These are phyloP conservation scores for Eustalomyia histrio DNA, from an alignment of 2,888 invertebrate species.

Conservation along the genomic window DNA sequence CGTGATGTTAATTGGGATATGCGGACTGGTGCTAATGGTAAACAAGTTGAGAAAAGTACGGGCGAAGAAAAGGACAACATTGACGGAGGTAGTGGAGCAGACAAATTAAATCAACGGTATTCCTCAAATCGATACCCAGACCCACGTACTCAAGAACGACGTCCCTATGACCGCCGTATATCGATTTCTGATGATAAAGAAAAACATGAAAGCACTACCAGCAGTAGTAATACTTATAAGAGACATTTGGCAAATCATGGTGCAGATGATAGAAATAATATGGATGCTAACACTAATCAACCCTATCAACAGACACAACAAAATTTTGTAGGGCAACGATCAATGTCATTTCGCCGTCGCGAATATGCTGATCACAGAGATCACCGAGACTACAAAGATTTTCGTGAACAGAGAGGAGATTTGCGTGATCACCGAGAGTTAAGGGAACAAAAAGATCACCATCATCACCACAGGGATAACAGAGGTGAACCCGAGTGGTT, in stretches of 20 bases:
- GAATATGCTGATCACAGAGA: conserved; percentile 65
- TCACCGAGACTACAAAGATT: conserved; percentile 66
- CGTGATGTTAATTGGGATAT: conserved; percentile 82
- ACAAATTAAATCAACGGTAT: conserved; percentile 39
- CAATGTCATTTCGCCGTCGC: conserved; percentile 61
- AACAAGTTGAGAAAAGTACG: conserved; percentile 65
- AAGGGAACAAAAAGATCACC: conserved; percentile 64
- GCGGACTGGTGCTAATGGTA: conserved; percentile 66
- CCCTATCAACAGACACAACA: conserved; percentile 50
- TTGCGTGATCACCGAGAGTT: conserved; percentile 47
- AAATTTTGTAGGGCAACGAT: conserved; percentile 55
- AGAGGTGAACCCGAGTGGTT: conserved; percentile 95
- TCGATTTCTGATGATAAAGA: conserved; percentile 27
- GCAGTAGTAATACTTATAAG: conserved; percentile 19
- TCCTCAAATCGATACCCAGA: conserved; percentile 24
- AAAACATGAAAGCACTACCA: conserved; percentile 10
- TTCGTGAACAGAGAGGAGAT: conserved; percentile 77
- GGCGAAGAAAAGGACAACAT: conserved; percentile 50
- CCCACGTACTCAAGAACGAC: conserved; percentile 33
- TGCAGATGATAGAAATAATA: conserved; percentile 49
- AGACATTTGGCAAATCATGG: conserved; percentile 12
- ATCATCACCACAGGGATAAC: conserved; percentile 79
- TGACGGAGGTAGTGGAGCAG: conserved; percentile 20
- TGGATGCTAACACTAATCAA: conserved; percentile 42
- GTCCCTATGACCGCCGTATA: conserved; percentile 46